phyloP scores from a whole-genome alignment of 2,888 invertebrate genomes.

The Parthenolecanium corni region DNA sequence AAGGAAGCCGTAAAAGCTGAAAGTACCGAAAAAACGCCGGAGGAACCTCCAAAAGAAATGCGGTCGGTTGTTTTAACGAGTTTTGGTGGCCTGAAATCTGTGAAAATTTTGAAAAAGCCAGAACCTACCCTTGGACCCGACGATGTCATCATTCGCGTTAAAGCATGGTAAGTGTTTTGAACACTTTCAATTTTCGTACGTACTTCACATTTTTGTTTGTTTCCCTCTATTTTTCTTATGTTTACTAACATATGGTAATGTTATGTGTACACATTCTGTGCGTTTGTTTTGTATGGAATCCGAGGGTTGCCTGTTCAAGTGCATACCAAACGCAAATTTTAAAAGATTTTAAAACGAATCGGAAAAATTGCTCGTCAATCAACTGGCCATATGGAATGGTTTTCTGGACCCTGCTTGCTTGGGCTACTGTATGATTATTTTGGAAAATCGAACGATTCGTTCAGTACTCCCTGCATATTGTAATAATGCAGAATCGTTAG shows the following conservation, averaged over 20 bases:
- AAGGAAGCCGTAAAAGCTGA: conserved; percentile 38
- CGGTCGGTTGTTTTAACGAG: conserved; percentile 70
- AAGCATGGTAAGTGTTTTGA: conserved; percentile 62
- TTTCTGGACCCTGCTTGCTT: too few species aligned
- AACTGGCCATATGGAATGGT: neutral
- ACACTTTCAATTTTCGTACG: too few species aligned
- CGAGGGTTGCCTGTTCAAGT: neutral
- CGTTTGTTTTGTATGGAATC: neutral
- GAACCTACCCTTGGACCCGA: conserved; percentile 59
- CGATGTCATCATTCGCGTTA: conserved; percentile 69
- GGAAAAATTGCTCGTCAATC: conserved; percentile 1
- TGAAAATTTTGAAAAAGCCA: conserved; percentile 69
- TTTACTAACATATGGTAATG: conserved; percentile 36
- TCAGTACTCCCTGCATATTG: too few species aligned
- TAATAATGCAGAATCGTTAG: too few species aligned
- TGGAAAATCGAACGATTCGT: too few species aligned
- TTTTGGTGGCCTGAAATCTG: conserved; percentile 74
- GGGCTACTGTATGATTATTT: too few species aligned
- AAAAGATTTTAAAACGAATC: too few species aligned
- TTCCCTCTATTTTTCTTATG: conserved; percentile 25
- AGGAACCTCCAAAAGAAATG: conserved; percentile 66
- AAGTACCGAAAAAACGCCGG: conserved; percentile 40
- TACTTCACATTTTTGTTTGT: neutral
- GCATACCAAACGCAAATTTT: neutral
- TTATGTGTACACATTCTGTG: neutral